A percentile compares a stretch with the other conserved stretches of the same genome.
Conservation (phyloP, 2,113 vertebrate species). For the Ornithorhynchus anatinus region DNA sequence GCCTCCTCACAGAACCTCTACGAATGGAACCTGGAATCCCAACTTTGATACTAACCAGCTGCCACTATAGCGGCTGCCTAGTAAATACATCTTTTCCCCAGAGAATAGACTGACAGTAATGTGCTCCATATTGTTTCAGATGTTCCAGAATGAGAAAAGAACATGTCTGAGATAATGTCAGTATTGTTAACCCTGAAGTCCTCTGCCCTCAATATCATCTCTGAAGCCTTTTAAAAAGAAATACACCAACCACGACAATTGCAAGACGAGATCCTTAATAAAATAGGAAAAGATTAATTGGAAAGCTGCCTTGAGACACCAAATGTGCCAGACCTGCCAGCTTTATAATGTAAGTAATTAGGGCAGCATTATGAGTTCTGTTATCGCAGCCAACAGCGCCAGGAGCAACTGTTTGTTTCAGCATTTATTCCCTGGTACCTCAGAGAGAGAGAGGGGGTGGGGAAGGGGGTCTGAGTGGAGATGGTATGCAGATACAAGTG, state of each 20-base stretch:
- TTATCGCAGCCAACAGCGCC: slow-evolving; percentile 41
- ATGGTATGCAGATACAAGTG: slow-evolving; percentile 26
- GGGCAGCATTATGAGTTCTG: slow-evolving; percentile 34
- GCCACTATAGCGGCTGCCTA: background rate
- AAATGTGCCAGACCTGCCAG: slow-evolving; percentile 64
- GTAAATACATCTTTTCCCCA: background rate
- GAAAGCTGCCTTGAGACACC: slow-evolving; percentile 51
- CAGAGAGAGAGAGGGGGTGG: background rate
- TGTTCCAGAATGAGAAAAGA: slow-evolving; percentile 12
- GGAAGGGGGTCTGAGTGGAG: slow-evolving; percentile 35
- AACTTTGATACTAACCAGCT: background rate
- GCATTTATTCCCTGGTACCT: slow-evolving; percentile 2
- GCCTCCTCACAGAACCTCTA: background rate
- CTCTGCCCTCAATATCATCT: slow-evolving; percentile 10
- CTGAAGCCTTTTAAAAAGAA: slow-evolving; percentile 15
- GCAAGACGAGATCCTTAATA: slow-evolving; percentile 52
- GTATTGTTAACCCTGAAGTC: slow-evolving; percentile 32
- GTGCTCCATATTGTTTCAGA: slow-evolving; percentile 14
- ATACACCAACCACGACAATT: slow-evolving; percentile 9
- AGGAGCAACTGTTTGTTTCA: slow-evolving; percentile 45
- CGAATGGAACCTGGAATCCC: background rate
- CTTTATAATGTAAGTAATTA: slow-evolving; percentile 60
- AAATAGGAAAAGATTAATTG: slow-evolving; percentile 71
- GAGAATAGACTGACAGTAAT: background rate
- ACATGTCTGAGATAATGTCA: slow-evolving; percentile 12